Base-by-base conservation (phyloP, 2,113 vertebrate genomes). In the Perca fluviatilis region DNA sequence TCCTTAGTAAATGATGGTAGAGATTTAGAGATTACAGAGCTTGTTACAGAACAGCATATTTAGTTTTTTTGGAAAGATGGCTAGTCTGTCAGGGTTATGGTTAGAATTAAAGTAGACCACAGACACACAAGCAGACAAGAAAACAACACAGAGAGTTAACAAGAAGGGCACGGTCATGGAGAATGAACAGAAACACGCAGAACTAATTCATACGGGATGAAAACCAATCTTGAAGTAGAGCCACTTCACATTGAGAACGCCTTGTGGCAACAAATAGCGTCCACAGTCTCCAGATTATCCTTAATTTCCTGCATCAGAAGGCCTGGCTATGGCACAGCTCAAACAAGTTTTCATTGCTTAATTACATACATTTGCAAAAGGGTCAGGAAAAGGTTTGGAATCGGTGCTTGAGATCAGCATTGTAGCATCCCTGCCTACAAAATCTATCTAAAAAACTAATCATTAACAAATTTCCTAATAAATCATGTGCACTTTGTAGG, bases 281-380 rank as follows among this genome's bases (percentile, higher is more conserved):
- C 90, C 88, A 87, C 85, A 89, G 87, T 56, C 63, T 85, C 49
- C n/a, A 84, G 89, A 92, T 93, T 88, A 93, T 87, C 90, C 90
- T 91, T 86, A 83, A 93, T 92, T 94, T 94, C 93, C 93, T 93
- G 92, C 90, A 80, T 77, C 71, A 86, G 72, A 87, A 76, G 82
- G 70, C 73, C 77, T 67, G 84, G 75, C 61, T 79, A 66, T 74
- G 67, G 60, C 54, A 57, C 47, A 67, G 70, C 74, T 79, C 62
- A 89, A 87, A 84, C 88, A 63, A 81, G 80, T 76, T 85, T 68
- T 86, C 83, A 79, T 86, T 89, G 85, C 86, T 90, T 92, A 89
- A 91, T 91, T 87, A 74, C 71, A 85, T 79, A 69, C 56, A 75
- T 86, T 88, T 83, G 82, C 53, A 71, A 68, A 43, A 65, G 71